These are phyloP conservation scores for Paratilapia polleni DNA, from an alignment of 2,113 vertebrate species.

Conservation along the genomic window DNA sequence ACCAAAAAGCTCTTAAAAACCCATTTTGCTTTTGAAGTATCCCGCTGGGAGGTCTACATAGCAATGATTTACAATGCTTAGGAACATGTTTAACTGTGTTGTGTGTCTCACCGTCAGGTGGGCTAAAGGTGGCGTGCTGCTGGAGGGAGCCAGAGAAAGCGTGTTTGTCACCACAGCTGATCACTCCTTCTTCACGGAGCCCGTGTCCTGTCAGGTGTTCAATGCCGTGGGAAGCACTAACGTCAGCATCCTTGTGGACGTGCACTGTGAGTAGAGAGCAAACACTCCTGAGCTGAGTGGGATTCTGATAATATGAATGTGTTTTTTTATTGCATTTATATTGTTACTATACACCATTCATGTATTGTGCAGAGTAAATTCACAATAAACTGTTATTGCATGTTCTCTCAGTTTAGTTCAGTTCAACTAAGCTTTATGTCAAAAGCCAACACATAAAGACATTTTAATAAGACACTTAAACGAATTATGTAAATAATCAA, in stretches of 20 bases:
- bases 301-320: background rate
- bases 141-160: constrained; percentile 88
- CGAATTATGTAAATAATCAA: background rate
- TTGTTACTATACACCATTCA: background rate
- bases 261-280: constrained; percentile 87
- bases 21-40: background rate
- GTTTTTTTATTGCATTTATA: background rate
- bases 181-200: constrained; percentile 96
- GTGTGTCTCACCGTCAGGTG: constrained; percentile 78
- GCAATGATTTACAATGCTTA: background rate
- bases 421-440: background rate
- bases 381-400: background rate
- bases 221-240: constrained; percentile 96
- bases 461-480: background rate
- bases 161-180: constrained; percentile 92
- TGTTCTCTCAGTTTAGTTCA: background rate
- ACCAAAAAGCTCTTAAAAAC: background rate
- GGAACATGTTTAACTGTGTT: background rate
- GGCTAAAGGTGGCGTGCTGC: constrained; percentile 91
- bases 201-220: constrained; percentile 95
- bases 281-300: constrained; percentile 2
- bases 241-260: constrained; percentile 95
- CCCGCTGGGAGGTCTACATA: background rate
- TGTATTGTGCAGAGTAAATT: background rate
- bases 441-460: background rate